Evolutionary conservation across 2,888 invertebrate species (phyloP), one percentile per base, ranked within the genome.

Genomic region (Sphinx pinastri): DNA sequence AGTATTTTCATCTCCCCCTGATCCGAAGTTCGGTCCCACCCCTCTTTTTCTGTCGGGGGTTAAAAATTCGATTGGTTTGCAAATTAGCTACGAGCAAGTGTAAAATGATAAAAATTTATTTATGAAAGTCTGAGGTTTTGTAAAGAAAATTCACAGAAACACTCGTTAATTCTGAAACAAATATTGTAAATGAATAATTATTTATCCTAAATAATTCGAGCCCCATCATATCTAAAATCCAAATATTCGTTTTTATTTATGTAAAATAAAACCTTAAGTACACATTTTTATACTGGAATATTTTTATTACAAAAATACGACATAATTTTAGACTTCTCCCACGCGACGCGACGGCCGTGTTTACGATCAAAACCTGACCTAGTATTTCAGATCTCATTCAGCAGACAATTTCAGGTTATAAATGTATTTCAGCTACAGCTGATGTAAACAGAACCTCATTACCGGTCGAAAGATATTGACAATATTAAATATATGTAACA

Each of bases 311-410:
- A 11, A 47, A 54, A 54, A 16, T 16, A 54, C 16, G 7, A 12
- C 38, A 8, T 16, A 16, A 60, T 45, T n/a, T 47, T 11, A 45
- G n/a, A 59, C 12, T 59, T 11, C n/a, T 38, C 45, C 14, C 16
- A 16, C 6, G 60, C 47, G 12, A 16, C 6, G 60, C 47, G 12
- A 19, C 19, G 25, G 13, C 16, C 16, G 16, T 45, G 60, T 60
- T 60, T 19, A 47, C 47, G 47, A 16, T 47, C 60, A 5, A 60
- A 25, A 57, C 57, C 47, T 60, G 60, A 60, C 60, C 60, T 47
- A 60, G 60, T 16, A 60, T 45, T 59, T 45, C 7, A 45, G 31
- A 45, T 47, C 19, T 38, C 14, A n/a, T 60, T 14, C 47, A 60
- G 16, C 16, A 16, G 16, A 60, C 54, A 8, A 45, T 60, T 38